Evolutionary conservation across 2,113 vertebrate genomes (phyloP), one percentile per base, ranked within the genome.

Genomic region (Mixornis gularis): DNA sequence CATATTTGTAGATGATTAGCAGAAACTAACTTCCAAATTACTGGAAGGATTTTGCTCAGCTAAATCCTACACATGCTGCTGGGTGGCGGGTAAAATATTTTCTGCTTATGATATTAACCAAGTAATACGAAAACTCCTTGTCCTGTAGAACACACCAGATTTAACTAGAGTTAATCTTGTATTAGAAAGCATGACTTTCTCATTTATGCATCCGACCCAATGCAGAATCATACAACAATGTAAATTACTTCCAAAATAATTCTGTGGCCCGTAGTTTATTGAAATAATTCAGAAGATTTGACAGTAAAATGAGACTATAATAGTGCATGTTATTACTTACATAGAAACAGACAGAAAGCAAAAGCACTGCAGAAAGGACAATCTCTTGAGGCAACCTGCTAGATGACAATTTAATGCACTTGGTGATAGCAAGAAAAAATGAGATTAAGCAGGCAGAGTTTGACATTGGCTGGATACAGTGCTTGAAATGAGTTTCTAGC

Each of bases 241-340:
- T 40, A 89, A 70, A 81, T 68, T 56, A 10, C 7, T 84, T 87
- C 19, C n/a, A 64, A 76, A 90, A 76, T 36, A 63, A 41, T 48
- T 66, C 69, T 29, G 4, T 46, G 43, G 4, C 20, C 43, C 49
- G 73, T 44, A 66, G 41, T 85, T 85, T 58, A 88, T 18, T 86
- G 32, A 80, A 87, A 80, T 58, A 92, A 65, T 80, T 79, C 53
- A 69, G 36, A 29, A 79, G 83, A 77, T 49, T 40, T 38, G 49
- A 69, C 51, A 90, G 24, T 32, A 69, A 89, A 85, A 63, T 71
- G 22, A 56, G 9, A 24, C 36, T 38, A 22, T 41, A 40, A 52
- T 64, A 29, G 25, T 49, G 10, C 6, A 12, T 74, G 64, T n/a
- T 46, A 46, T 41, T 84, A 55, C 40, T 66, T 79, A 5, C 0